Conservation (phyloP, 2,888 invertebrate genomes). For the Xestia sexstrigata region DNA sequence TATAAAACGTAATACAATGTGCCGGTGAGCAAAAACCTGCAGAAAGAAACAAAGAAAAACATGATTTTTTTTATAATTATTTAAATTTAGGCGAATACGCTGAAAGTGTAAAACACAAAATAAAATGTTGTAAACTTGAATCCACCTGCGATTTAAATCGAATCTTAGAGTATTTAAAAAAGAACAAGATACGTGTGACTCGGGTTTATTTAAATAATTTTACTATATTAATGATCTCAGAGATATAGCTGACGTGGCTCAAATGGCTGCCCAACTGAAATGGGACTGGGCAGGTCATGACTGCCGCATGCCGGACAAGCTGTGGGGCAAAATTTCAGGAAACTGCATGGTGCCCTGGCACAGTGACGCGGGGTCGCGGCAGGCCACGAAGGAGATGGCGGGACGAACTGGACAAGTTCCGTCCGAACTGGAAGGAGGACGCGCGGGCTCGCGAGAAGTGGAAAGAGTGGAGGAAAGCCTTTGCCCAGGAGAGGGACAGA, state of each 20-base stretch:
- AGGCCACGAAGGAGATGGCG: no score
- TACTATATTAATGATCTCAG: background rate
- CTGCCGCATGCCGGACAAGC: no score
- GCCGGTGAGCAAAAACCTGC: conserved; percentile 74
- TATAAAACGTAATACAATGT: conserved; percentile 71
- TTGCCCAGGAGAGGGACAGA: background rate
- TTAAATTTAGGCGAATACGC: background rate
- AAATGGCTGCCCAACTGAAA: no score
- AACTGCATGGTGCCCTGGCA: no score
- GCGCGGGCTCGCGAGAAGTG: background rate
- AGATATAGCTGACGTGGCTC: no score
- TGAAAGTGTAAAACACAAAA: background rate
- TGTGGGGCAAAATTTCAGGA: no score
- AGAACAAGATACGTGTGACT: background rate
- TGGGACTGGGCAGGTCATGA: no score
- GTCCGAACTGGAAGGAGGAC: no score
- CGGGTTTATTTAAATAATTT: background rate
- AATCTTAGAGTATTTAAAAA: background rate
- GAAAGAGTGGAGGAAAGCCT: background rate
- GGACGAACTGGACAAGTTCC: background rate
- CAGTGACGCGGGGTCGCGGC: no score
- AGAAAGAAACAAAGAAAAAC: conserved; percentile 42
- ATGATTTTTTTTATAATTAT: background rate
- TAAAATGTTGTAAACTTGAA: background rate
- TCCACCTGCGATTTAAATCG: background rate